These are phyloP conservation scores for Cirrhinus mrigala DNA, from an alignment of 2,797 vertebrate species.

Conservation along the genomic window DNA sequence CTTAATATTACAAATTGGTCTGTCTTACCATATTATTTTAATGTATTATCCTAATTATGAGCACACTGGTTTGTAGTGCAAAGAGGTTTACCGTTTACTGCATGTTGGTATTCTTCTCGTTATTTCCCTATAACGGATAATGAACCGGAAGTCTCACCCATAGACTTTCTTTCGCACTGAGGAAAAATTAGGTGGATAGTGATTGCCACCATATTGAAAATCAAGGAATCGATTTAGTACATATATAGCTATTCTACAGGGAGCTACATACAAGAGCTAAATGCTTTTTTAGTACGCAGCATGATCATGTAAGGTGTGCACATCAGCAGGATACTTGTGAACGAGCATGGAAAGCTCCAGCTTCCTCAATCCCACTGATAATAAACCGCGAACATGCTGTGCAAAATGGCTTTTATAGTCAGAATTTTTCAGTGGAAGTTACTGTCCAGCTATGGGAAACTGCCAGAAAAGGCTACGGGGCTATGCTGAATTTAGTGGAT, in stretches of 20 bases:
- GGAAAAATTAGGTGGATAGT: too few species aligned
- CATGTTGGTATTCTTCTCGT: too few species aligned
- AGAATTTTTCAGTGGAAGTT: not conserved
- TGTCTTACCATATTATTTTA: too few species aligned
- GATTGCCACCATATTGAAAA: not conserved
- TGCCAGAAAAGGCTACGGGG: not conserved
- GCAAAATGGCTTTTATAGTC: not conserved
- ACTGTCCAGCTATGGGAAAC: not conserved
- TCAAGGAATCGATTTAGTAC: not conserved
- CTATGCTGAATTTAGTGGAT: not conserved
- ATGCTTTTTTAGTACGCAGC: not conserved
- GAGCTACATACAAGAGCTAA: conserved; percentile 11
- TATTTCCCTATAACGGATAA: too few species aligned
- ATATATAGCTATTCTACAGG: not conserved
- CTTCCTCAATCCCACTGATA: not conserved
- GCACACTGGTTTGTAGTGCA: too few species aligned
- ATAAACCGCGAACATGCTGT: not conserved
- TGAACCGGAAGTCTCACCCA: too few species aligned
- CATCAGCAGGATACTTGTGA: not conserved
- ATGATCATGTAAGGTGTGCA: not conserved
- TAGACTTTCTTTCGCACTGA: too few species aligned
- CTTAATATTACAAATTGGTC: too few species aligned
- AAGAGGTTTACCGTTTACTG: too few species aligned
- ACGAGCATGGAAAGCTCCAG: not conserved
- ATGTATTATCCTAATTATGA: too few species aligned